phyloP scores from a whole-genome alignment of 2,113 vertebrate genomes.

The Callionymus lyra region DNA sequence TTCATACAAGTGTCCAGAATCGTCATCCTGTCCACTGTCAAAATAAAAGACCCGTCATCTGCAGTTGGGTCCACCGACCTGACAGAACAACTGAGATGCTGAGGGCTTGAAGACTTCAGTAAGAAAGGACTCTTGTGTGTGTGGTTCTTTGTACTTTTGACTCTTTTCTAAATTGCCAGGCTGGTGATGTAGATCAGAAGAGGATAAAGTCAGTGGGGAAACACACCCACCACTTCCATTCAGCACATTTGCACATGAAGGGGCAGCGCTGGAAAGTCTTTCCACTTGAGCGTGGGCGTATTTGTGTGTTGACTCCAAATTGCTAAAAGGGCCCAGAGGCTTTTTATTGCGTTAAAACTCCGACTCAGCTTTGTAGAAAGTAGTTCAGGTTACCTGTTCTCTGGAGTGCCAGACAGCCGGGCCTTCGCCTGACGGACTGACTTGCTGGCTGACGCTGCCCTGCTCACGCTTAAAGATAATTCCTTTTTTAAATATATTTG shows the following conservation, averaged over 20 bases:
- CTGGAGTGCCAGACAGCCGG: conserved; percentile 27
- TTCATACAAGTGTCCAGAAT: too few species aligned
- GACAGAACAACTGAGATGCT: neutral
- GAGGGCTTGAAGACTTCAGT: neutral
- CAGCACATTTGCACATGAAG: conserved; percentile 62
- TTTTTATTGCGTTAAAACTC: conserved; percentile 53
- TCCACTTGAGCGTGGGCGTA: conserved; percentile 50
- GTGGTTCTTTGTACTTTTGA: too few species aligned
- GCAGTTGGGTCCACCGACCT: too few species aligned
- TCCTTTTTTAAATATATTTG: conserved; percentile 26
- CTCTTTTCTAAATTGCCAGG: too few species aligned
- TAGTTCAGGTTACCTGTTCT: conserved; percentile 48
- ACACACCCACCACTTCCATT: conserved; percentile 30
- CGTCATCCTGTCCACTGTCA: too few species aligned
- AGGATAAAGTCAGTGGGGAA: conserved; percentile 40
- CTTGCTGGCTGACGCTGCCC: conserved; percentile 28
- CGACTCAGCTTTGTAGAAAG: conserved; percentile 52
- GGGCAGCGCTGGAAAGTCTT: conserved; percentile 48
- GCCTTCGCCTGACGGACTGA: conserved; percentile 24
- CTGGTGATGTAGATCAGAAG: too few species aligned
- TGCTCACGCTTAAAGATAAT: conserved; percentile 28
- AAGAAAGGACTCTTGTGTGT: too few species aligned
- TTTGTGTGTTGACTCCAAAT: conserved; percentile 65
- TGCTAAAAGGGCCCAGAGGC: conserved; percentile 62
- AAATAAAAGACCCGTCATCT: too few species aligned